Percentiles rank a stretch among this genome's conserved stretches.
Conservation (phyloP, 2,888 invertebrate species). For the Cosmorhoe ocellata region DNA sequence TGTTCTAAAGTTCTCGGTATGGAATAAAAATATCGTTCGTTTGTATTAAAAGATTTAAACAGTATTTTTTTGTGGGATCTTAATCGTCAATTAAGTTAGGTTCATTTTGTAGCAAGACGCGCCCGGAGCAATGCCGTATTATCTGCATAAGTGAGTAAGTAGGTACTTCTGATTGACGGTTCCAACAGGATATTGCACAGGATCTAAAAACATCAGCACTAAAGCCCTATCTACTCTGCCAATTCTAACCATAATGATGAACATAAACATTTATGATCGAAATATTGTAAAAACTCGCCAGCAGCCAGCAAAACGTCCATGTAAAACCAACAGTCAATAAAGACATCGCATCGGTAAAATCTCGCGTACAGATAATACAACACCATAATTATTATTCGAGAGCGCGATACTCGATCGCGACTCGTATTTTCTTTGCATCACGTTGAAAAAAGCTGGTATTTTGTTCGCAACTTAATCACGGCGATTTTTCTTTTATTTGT, state of each 20-base stretch:
- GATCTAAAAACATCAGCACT: background rate
- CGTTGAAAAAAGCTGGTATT: constrained; percentile 44
- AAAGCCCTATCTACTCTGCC: background rate
- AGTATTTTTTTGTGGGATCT: constrained; percentile 27
- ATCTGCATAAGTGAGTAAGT: constrained; percentile 26
- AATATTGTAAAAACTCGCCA: constrained; percentile 11
- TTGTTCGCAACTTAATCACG: constrained; percentile 52
- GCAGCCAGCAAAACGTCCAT: constrained; percentile 22
- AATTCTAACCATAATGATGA: constrained; percentile 20
- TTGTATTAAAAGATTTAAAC: constrained; percentile 30
- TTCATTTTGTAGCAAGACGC: constrained; percentile 43
- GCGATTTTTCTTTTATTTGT: constrained; percentile 44
- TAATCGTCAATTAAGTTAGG: constrained; percentile 39
- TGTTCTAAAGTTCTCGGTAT: constrained; percentile 14
- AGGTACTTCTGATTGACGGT: constrained; percentile 9
- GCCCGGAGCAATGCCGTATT: constrained; percentile 43
- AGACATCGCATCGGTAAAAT: constrained; percentile 68
- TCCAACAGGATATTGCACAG: background rate
- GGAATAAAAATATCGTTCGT: constrained; percentile 27
- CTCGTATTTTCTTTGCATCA: constrained; percentile 47
- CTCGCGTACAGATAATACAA: constrained; percentile 59
- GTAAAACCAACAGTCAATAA: constrained; percentile 55
- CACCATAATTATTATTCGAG: constrained; percentile 65
- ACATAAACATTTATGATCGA: constrained; percentile 21
- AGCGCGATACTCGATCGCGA: constrained; percentile 54